Evolutionary conservation across 2,797 vertebrate genomes (phyloP), one percentile per base, ranked within the genome.

Genomic region (Chelidonichthys spinosus): DNA sequence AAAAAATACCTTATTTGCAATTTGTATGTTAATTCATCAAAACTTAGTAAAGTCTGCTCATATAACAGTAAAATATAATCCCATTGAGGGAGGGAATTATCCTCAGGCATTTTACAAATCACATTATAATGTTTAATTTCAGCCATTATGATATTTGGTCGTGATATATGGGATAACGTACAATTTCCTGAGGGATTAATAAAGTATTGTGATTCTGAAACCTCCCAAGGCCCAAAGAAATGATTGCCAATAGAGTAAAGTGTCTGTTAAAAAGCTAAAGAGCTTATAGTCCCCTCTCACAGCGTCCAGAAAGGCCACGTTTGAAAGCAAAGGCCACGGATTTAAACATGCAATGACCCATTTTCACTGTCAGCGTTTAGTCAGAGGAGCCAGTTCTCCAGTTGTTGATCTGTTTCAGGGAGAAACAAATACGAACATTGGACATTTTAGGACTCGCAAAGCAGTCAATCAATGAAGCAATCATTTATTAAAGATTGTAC

Each of bases 281-380:
- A 79, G 84, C 79, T 88, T 85, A 83, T 35, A 8, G n/a, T 60
- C 47, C 15, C 2, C 18, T 69, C 65, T 82, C 60, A 56, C 49
- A 52, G 70, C 71, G 63, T 49, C 47, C 62, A 49, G 52, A 46
- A 6, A 65, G 52, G 42, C 50, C 54, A 33, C 4, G 76, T 78
- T 65, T 78, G 46, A 82, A 82, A 77, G 73, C 79, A 82, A 79
- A 65, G 60, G 69, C 53, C 61, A 5, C 15, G 73, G 82, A 84
- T 77, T 81, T 79, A 85, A 81, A 81, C 32, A 49, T 59, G 55
- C 75, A 55, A 13, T 83, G 86, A 88, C 84, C 87, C 74, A 87
- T 74, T 90, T 87, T 69, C 65, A 78, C 58, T 62, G 53, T 75
- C 60, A 70, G 68, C 69, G 14, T 66, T 74, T 64, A 58, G 35